phyloP scores from a whole-genome alignment of 2,888 invertebrate genomes.

The Prostheceraeus crozeri region DNA sequence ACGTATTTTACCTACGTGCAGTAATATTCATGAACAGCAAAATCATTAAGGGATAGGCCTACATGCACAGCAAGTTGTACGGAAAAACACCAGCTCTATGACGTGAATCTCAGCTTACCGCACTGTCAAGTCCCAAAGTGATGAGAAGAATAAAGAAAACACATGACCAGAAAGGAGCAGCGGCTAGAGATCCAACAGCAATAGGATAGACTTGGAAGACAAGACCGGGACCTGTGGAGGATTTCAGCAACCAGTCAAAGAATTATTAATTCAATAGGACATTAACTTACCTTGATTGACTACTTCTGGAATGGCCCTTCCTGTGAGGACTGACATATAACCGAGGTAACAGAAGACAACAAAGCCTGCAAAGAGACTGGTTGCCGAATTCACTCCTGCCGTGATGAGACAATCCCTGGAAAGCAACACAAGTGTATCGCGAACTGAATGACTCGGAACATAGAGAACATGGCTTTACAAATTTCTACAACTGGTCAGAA shows the following conservation, averaged over 20 bases:
- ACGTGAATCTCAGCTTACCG: slow-evolving; percentile 65
- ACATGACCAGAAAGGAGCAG: slow-evolving; percentile 69
- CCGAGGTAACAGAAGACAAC: slow-evolving; percentile 78
- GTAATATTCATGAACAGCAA: too few relatives aligned
- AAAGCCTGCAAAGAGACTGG: slow-evolving; percentile 76
- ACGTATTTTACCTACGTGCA: too few relatives aligned
- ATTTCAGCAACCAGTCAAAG: slow-evolving; percentile 2
- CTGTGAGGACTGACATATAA: slow-evolving; percentile 63
- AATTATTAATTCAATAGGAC: too few relatives aligned
- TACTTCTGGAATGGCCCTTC: slow-evolving; percentile 25
- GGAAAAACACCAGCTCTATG: too few relatives aligned
- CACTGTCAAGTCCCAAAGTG: slow-evolving; percentile 71
- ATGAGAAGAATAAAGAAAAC: slow-evolving; percentile 74
- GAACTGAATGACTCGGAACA: too few relatives aligned
- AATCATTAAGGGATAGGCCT: too few relatives aligned
- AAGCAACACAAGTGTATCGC: too few relatives aligned
- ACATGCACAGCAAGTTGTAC: too few relatives aligned
- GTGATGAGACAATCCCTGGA: slow-evolving; percentile 72
- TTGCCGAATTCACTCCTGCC: slow-evolving; percentile 72
- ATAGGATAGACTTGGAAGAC: slow-evolving; percentile 66
- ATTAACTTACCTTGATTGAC: slow-evolving; percentile 17
- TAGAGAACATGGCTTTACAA: too few relatives aligned
- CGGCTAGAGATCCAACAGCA: slow-evolving; percentile 70
- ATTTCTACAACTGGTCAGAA: too few relatives aligned
- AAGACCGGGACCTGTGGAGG: slow-evolving; percentile 46